These are phyloP conservation scores for Limonius californicus DNA, from an alignment of 1,140 invertebrate genomes.

Conservation along the genomic window DNA sequence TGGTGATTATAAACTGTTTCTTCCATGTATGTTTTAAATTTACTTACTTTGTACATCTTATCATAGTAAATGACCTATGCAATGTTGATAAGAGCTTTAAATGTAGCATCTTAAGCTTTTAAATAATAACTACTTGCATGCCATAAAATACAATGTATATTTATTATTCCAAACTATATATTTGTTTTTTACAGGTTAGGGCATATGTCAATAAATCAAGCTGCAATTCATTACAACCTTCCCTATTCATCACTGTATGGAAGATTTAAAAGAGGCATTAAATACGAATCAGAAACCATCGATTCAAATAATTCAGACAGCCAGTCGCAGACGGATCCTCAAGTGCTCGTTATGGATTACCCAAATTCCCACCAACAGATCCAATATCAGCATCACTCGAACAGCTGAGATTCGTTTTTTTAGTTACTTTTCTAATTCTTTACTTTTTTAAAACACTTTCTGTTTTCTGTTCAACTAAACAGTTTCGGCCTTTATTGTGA, in stretches of 20 bases:
- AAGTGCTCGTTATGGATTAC: constrained; percentile 41
- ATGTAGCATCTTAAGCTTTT: too few relatives aligned
- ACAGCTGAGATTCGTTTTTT: constrained; percentile 42
- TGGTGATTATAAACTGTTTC: too few relatives aligned
- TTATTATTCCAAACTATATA: not conserved
- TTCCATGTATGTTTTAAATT: too few relatives aligned
- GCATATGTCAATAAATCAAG: constrained; percentile 90
- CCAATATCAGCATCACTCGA: constrained; percentile 43
- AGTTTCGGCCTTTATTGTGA: too few relatives aligned
- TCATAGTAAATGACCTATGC: too few relatives aligned
- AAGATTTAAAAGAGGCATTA: constrained; percentile 74
- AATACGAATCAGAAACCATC: constrained; percentile 48
- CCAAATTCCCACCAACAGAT: constrained; percentile 40
- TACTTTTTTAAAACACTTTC: too few relatives aligned
- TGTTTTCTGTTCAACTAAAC: too few relatives aligned
- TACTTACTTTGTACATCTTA: too few relatives aligned
- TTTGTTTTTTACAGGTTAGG: constrained; percentile 60
- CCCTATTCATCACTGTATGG: constrained; percentile 87
- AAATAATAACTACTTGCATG: too few relatives aligned
- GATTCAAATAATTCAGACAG: constrained; percentile 35
- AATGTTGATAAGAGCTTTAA: too few relatives aligned
- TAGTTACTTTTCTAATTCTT: constrained; percentile 2
- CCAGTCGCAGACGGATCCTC: constrained; percentile 41
- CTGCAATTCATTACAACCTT: constrained; percentile 86
- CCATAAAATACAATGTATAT: too few relatives aligned